Evolutionary conservation across 2,888 invertebrate genomes (phyloP).

Genomic region (Pseudolycoriella hygida): DNA sequence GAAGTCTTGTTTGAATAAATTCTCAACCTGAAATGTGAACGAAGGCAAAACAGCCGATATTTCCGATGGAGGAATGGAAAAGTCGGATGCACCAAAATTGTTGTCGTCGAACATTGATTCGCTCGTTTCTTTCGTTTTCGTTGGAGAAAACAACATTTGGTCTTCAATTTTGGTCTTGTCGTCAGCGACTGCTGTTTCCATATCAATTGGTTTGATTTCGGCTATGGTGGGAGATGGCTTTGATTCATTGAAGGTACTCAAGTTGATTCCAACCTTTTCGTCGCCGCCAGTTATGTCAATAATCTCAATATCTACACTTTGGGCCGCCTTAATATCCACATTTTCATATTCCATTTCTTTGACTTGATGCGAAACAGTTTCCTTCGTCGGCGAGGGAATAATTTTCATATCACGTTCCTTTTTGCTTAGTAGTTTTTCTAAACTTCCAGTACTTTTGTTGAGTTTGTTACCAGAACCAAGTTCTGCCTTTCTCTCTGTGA

Average conservation of each 20-base stretch:
- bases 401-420: constrained; percentile 26
- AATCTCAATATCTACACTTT: constrained; percentile 29
- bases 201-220: not conserved
- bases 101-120: constrained; percentile 20
- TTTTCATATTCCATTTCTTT: constrained; percentile 29
- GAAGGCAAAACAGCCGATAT: constrained; percentile 26
- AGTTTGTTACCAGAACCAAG: constrained; percentile 12
- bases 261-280: constrained; percentile 1
- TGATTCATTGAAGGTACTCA: constrained; percentile 11
- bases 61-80: constrained; percentile 4
- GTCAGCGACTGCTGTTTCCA: not conserved
- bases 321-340: constrained; percentile 29
- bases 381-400: constrained; percentile 8
- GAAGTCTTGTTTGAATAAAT: constrained; percentile 36
- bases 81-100: constrained; percentile 1
- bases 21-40: constrained; percentile 45
- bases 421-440: constrained; percentile 39
- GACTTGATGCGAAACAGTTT: not conserved
- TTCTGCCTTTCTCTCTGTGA: constrained; percentile 23
- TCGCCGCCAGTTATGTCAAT: constrained; percentile 23
- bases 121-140: constrained; percentile 34
- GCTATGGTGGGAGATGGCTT: constrained; percentile 25
- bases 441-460: constrained; percentile 29
- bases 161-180: not conserved
- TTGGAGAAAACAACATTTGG: constrained; percentile 50